phyloP scores from a whole-genome alignment of 2,888 invertebrate genomes.

The Phasia obesa region DNA sequence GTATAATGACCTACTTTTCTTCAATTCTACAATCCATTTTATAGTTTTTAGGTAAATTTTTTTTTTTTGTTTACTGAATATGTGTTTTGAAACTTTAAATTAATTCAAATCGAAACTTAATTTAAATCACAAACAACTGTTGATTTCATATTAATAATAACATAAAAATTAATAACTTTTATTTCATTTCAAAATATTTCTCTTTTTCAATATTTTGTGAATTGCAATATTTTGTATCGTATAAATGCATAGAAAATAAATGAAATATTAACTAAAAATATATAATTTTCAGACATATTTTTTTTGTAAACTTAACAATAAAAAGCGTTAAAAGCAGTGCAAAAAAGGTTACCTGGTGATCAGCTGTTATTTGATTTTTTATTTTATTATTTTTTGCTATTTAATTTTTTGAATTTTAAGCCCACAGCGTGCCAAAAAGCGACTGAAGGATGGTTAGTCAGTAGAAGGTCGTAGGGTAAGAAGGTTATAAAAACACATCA shows the following conservation, averaged over 20 bases:
- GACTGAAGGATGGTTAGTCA: slow-evolving; percentile 78
- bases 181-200: not conserved
- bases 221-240: slow-evolving; percentile 57
- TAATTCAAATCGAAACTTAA: too few relatives aligned
- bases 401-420: slow-evolving; percentile 81
- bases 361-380: slow-evolving; percentile 81
- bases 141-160: not conserved
- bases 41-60: too few relatives aligned
- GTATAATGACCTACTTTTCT: too few relatives aligned
- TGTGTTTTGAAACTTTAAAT: too few relatives aligned
- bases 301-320: slow-evolving; percentile 70
- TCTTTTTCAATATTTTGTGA: slow-evolving; percentile 1
- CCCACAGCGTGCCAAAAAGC: slow-evolving; percentile 87
- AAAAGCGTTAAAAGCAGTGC: slow-evolving; percentile 84
- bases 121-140: too few relatives aligned
- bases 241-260: slow-evolving; percentile 31
- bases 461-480: slow-evolving; percentile 61
- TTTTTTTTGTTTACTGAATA: too few relatives aligned
- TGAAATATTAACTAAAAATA: slow-evolving; percentile 47
- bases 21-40: too few relatives aligned
- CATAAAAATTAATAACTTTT: not conserved
- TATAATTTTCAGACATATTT: slow-evolving; percentile 65
- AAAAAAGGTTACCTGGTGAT: slow-evolving; percentile 85
- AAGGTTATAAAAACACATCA: slow-evolving; percentile 38
- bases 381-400: slow-evolving; percentile 17